A percentile compares a stretch with the other conserved stretches of the same genome.
These are phyloP conservation scores for Allobates femoralis DNA, from an alignment of 2,797 vertebrate genomes.

Conservation along the genomic window DNA sequence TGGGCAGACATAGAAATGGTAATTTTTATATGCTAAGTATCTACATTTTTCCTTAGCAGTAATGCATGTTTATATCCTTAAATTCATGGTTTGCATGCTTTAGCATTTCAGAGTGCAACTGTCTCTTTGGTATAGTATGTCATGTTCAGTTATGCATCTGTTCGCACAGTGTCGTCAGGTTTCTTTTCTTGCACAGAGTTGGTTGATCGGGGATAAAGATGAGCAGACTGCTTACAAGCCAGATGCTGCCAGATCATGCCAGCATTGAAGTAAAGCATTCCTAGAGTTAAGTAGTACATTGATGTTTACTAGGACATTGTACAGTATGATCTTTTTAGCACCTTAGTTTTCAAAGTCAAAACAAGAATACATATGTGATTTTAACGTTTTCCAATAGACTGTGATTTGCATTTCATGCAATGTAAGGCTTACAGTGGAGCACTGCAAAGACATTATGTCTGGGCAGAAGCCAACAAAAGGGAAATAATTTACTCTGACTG, in stretches of 20 bases:
- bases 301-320: background rate
- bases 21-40: too few relatives aligned
- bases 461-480: slow-evolving; percentile 57
- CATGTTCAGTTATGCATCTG: too few relatives aligned
- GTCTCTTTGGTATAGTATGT: too few relatives aligned
- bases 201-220: background rate
- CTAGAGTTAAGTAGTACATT: background rate
- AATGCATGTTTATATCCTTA: too few relatives aligned
- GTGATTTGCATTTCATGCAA: slow-evolving; percentile 39
- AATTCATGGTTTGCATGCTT: too few relatives aligned
- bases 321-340: too few relatives aligned
- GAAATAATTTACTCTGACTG: slow-evolving; percentile 63
- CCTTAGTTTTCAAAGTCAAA: background rate
- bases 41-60: too few relatives aligned
- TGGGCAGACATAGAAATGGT: too few relatives aligned
- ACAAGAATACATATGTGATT: background rate
- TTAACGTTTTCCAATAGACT: slow-evolving; percentile 34
- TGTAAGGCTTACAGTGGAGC: slow-evolving; percentile 39
- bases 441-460: slow-evolving; percentile 52
- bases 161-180: too few relatives aligned
- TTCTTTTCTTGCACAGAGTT: too few relatives aligned
- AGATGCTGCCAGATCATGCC: background rate
- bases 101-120: too few relatives aligned
- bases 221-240: background rate
- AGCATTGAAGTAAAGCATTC: background rate